These are phyloP conservation scores for Bolborhynchus lineola DNA, from an alignment of 2,113 vertebrate species.

Conservation along the genomic window DNA sequence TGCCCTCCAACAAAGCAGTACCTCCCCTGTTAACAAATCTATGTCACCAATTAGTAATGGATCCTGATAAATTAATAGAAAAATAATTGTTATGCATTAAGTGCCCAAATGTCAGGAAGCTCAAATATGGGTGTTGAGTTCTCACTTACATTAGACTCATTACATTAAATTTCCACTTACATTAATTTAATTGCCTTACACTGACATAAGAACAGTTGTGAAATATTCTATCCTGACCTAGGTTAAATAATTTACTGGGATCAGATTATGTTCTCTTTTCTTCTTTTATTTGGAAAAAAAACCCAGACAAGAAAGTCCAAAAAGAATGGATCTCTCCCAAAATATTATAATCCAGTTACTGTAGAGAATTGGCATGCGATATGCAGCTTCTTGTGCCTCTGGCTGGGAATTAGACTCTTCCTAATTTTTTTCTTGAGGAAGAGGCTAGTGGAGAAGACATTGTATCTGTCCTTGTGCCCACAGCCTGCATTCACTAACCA, in stretches of 20 bases:
- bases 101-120: background rate
- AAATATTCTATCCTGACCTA: background rate
- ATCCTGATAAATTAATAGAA: background rate
- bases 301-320: background rate
- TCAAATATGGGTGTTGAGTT: background rate
- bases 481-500: background rate
- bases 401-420: background rate
- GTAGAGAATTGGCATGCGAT: background rate
- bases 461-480: background rate
- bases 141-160: background rate
- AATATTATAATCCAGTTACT: background rate
- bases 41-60: background rate
- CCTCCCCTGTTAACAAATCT: background rate
- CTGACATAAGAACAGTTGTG: background rate
- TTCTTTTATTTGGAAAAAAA: background rate
- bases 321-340: background rate
- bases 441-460: background rate
- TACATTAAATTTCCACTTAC: background rate
- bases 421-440: background rate
- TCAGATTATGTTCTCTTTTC: background rate
- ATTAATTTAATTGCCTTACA: background rate
- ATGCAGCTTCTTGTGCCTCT: background rate
- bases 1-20: background rate
- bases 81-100: background rate
- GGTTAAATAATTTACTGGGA: background rate